phyloP scores from a whole-genome alignment of 2,888 invertebrate species.

The Stenodera caucasica region DNA sequence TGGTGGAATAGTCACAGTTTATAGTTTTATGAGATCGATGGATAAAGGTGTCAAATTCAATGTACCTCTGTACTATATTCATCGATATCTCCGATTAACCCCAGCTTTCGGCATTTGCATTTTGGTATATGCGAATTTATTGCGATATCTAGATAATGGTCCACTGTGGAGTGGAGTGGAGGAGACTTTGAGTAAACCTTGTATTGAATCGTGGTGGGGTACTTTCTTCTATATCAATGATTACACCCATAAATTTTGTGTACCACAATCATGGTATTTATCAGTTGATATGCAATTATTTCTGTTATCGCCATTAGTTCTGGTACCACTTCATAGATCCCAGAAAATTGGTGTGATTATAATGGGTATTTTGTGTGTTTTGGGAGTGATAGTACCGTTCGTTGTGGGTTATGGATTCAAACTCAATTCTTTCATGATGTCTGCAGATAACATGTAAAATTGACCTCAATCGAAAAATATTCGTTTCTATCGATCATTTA shows the following conservation, averaged over 20 bases:
- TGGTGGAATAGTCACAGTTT: constrained; percentile 61
- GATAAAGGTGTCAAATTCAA: constrained; percentile 44
- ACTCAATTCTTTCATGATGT: not conserved
- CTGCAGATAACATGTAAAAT: not conserved
- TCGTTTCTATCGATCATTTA: not conserved
- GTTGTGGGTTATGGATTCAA: not conserved
- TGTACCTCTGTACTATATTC: constrained; percentile 36
- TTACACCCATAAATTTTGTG: not conserved
- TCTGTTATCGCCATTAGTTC: constrained; percentile 16
- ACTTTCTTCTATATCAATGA: not conserved
- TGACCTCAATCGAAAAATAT: not conserved
- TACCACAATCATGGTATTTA: constrained; percentile 11
- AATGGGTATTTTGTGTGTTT: constrained; percentile 1
- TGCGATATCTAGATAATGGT: constrained; percentile 12
- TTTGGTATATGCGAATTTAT: constrained; percentile 12
- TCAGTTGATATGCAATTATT: constrained; percentile 19
- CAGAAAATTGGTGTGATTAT: not conserved
- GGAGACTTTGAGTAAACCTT: not conserved
- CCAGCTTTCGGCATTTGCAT: constrained; percentile 28
- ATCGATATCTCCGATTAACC: constrained; percentile 44
- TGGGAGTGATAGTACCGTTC: constrained; percentile 9
- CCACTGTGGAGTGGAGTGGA: constrained; percentile 13
- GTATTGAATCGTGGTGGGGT: constrained; percentile 15
- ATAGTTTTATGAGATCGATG: constrained; percentile 45
- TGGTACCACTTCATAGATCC: constrained; percentile 9